Evolutionary conservation across 2,888 invertebrate species (phyloP).

Genomic region (Bedellia somnulentella): DNA sequence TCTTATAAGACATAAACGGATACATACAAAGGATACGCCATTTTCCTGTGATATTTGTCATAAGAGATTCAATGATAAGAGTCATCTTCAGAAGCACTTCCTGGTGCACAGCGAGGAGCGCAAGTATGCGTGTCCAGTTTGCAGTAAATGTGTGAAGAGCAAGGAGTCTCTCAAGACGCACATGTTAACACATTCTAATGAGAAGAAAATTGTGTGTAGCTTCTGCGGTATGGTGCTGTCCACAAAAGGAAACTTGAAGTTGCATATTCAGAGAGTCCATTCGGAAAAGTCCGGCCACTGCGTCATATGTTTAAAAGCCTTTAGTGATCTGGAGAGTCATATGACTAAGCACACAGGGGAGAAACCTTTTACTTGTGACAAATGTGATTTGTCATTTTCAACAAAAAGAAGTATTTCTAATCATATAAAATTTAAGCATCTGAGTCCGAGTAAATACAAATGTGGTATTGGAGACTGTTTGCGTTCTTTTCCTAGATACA

Average conservation of each 20-base stretch:
- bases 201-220: conserved; percentile 39
- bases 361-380: conserved; percentile 35
- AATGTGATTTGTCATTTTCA: conserved; percentile 32
- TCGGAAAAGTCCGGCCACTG: conserved; percentile 60
- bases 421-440: conserved; percentile 43
- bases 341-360: conserved; percentile 63
- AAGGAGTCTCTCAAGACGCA: conserved; percentile 53
- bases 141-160: conserved; percentile 52
- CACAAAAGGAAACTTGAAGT: conserved; percentile 56
- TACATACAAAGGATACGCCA: conserved; percentile 47
- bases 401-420: conserved; percentile 33
- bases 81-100: conserved; percentile 32
- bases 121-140: conserved; percentile 55
- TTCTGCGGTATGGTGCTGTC: conserved; percentile 51
- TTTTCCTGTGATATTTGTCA: conserved; percentile 33
- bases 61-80: conserved; percentile 32
- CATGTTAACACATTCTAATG: conserved; percentile 35
- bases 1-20: conserved; percentile 35
- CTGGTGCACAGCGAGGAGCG: conserved; percentile 48
- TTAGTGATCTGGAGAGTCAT: conserved; percentile 56
- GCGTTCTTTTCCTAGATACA: conserved; percentile 36
- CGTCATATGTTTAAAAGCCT: conserved; percentile 50
- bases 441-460: conserved; percentile 37
- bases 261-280: conserved; percentile 55
- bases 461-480: conserved; percentile 41